A percentile compares a stretch with the other conserved stretches of the same genome.
Conservation (phyloP, 2,797 vertebrate genomes). For the Schizopygopsis malacanthus region DNA sequence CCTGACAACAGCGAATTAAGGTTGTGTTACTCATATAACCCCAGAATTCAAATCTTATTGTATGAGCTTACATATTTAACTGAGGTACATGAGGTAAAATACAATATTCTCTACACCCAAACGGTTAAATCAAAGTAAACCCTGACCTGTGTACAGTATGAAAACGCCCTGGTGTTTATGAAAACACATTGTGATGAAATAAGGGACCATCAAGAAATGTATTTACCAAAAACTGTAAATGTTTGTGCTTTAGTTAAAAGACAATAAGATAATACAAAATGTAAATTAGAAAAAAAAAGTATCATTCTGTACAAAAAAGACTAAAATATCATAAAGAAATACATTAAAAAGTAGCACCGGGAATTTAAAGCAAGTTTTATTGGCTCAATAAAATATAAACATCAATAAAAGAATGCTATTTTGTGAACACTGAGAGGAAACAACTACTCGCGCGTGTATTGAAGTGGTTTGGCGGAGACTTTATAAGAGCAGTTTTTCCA, state of each 20-base stretch:
- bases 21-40: neutral
- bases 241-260: neutral
- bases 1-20: neutral
- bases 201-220: neutral
- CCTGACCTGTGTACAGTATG: neutral
- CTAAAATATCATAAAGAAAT: neutral
- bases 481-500: neutral
- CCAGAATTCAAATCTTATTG: neutral
- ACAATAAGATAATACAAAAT: neutral
- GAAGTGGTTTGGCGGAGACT: constrained; percentile 3
- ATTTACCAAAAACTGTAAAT: neutral
- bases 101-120: neutral
- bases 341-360: neutral
- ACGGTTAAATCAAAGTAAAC: neutral
- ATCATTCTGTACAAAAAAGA: neutral
- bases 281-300: neutral
- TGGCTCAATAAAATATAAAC: neutral
- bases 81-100: neutral
- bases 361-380: neutral
- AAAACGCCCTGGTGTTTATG: neutral
- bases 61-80: neutral
- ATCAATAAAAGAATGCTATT: neutral
- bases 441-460: neutral
- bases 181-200: neutral
- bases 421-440: neutral